These are phyloP conservation scores for Drosophila pseudoobscura DNA, from an alignment of 1,140 invertebrate species.

Conservation along the genomic window DNA sequence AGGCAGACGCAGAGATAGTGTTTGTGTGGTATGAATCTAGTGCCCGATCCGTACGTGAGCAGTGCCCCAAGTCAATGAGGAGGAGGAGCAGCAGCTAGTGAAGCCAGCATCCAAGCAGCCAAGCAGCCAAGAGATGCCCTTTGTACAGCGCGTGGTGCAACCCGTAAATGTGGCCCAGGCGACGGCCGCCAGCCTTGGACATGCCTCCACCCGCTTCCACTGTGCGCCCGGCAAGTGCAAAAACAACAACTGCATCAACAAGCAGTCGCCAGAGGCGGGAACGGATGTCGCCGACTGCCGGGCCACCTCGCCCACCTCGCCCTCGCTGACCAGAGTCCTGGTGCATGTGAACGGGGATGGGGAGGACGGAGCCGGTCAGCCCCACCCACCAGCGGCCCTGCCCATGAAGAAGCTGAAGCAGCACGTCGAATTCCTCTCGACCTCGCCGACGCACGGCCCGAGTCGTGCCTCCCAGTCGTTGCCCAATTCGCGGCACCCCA, in stretches of 20 bases:
- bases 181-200: constrained; percentile 84
- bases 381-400: constrained; percentile 58
- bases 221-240: constrained; percentile 76
- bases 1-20: no score
- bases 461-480: constrained; percentile 57
- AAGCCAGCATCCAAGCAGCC: not conserved
- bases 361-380: constrained; percentile 31
- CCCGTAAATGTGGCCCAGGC: constrained; percentile 88
- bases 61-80: constrained; percentile 29
- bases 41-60: constrained; percentile 12
- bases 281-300: no score
- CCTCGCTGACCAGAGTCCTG: constrained; percentile 42
- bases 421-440: constrained; percentile 75
- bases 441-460: constrained; percentile 50
- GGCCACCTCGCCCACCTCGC: constrained; percentile 17
- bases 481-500: constrained; percentile 68
- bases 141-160: constrained; percentile 88
- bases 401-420: constrained; percentile 79
- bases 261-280: constrained; percentile 48
- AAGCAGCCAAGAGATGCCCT: constrained; percentile 86
- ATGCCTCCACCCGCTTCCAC: constrained; percentile 63
- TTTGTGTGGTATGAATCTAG: constrained; percentile 15
- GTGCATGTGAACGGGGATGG: constrained; percentile 44
- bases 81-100: constrained; percentile 40
- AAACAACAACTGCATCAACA: constrained; percentile 82